Conservation (phyloP, 2,888 invertebrate genomes). For the Melinaea marsaeus region DNA sequence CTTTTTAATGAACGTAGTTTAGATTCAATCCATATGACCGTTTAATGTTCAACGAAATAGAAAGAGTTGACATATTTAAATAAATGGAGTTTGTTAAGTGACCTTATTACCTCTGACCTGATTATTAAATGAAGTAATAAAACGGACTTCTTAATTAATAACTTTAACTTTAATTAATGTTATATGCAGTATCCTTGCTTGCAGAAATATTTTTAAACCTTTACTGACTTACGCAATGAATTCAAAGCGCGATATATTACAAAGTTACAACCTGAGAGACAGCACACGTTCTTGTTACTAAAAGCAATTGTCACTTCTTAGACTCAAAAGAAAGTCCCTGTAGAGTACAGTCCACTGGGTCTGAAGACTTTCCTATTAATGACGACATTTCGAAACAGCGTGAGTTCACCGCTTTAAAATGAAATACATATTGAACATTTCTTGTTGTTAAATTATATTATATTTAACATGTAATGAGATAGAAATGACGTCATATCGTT, state of each 20-base stretch:
- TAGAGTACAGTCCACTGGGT: not conserved
- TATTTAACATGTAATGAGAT: no score
- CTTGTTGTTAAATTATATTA: no score
- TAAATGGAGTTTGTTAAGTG: no score
- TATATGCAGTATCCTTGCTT: no score
- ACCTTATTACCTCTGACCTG: no score
- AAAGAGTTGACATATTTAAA: not conserved
- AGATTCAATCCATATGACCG: constrained; percentile 9
- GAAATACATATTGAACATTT: constrained; percentile 2
- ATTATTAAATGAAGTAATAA: no score
- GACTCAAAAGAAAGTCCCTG: not conserved
- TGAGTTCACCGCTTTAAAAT: constrained; percentile 6
- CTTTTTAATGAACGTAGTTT: constrained; percentile 23
- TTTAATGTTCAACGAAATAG: constrained; percentile 5
- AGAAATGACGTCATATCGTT: no score
- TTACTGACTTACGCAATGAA: no score
- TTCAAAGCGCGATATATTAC: not conserved
- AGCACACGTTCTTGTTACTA: constrained; percentile 1
- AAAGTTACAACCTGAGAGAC: not conserved
- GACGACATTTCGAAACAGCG: not conserved
- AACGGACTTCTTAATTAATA: no score
- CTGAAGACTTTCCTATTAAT: not conserved
- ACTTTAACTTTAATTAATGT: no score
- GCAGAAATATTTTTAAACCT: no score
- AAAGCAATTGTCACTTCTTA: constrained; percentile 3